Evolutionary conservation across 2,113 vertebrate genomes (phyloP).

Genomic region (Elgaria multicarinata): DNA sequence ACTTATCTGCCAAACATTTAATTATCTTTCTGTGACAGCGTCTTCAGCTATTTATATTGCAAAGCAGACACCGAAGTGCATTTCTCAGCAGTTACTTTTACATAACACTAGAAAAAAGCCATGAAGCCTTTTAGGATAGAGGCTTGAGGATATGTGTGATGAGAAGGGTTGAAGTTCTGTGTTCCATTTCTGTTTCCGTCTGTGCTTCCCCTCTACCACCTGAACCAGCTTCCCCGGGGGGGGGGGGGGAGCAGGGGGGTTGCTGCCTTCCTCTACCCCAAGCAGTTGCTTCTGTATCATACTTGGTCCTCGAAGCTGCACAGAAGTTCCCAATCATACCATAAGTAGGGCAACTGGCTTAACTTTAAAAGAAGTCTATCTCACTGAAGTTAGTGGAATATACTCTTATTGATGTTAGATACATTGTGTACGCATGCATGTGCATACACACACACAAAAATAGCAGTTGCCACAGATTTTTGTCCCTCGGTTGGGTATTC

Average conservation of each 20-base stretch:
- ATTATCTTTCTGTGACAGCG: not conserved
- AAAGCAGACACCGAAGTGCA: not conserved
- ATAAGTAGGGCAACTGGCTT: not conserved
- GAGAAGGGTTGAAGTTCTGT: not conserved
- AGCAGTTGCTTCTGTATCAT: not conserved
- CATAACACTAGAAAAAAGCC: not conserved
- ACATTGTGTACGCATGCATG: too few relatives aligned
- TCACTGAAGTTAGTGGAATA: not conserved
- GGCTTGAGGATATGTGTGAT: not conserved
- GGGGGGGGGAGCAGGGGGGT: too few relatives aligned
- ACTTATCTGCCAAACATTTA: not conserved
- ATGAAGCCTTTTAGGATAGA: not conserved
- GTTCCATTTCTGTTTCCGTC: not conserved
- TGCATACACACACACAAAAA: not conserved
- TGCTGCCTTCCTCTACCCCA: not conserved
- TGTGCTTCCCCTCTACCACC: not conserved
- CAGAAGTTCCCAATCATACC: not conserved
- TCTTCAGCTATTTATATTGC: not conserved
- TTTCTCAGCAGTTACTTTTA: not conserved
- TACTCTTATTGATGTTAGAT: not conserved
- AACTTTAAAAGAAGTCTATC: not conserved
- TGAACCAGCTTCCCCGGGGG: not conserved
- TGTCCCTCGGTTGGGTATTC: not conserved
- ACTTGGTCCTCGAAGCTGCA: not conserved
- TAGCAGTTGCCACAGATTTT: not conserved